These are phyloP conservation scores for Caenorhabditis panamensis DNA, from an alignment of 2,888 invertebrate genomes.

Conservation along the genomic window DNA sequence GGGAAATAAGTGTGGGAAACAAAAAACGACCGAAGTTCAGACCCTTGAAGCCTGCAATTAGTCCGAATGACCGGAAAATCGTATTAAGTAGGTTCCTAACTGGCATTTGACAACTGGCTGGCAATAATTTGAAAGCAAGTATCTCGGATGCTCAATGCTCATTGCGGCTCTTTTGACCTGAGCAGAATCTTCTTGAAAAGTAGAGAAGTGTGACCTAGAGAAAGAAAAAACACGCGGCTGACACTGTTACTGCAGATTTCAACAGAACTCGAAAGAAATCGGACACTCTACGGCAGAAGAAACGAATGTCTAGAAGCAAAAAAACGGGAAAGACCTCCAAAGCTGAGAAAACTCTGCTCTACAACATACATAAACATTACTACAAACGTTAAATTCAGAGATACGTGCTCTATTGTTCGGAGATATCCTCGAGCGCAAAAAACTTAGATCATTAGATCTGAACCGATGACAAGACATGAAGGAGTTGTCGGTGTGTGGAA, in stretches of 20 bases:
- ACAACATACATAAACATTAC: not conserved
- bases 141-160: conserved; percentile 10
- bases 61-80: conserved; percentile 30
- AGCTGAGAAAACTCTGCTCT: not conserved
- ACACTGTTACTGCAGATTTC: conserved; percentile 16
- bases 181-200: conserved; percentile 3
- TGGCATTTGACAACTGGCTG: conserved; percentile 35
- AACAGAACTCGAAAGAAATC: not conserved
- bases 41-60: conserved; percentile 23
- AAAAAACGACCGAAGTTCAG: not conserved
- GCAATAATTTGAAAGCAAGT: too few relatives aligned
- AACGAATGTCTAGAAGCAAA: not conserved
- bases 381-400: not conserved
- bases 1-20: conserved; percentile 1
- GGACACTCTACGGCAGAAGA: not conserved
- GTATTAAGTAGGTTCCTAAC: conserved; percentile 22
- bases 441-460: not conserved
- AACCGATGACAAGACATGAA: conserved; percentile 17
- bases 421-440: conserved; percentile 5
- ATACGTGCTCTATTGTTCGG: not conserved
- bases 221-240: conserved; percentile 21
- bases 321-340: not conserved
- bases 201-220: not conserved
- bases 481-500: conserved; percentile 14
- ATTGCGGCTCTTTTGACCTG: conserved; percentile 44